Conservation (phyloP, 2,888 invertebrate genomes). For the Hesperia comma region DNA sequence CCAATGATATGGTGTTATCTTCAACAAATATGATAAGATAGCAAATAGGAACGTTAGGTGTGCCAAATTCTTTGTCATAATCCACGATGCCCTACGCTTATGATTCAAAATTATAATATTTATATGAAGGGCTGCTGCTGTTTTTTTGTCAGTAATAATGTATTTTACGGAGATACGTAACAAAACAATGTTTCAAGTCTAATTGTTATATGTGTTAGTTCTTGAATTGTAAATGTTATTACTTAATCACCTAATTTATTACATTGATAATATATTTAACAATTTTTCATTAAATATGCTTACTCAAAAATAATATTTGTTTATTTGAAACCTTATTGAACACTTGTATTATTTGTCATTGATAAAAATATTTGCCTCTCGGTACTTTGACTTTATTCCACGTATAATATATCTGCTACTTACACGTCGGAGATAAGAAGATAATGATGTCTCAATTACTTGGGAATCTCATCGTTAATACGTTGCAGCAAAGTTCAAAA, state of each 20-base stretch:
- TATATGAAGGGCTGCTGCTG: slow-evolving; percentile 9
- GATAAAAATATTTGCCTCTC: slow-evolving; percentile 40
- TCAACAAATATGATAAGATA: slow-evolving; percentile 78
- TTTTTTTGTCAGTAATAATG: not conserved
- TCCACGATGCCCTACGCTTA: slow-evolving; percentile 59
- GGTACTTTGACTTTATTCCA: slow-evolving; percentile 39
- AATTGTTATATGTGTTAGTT: not conserved
- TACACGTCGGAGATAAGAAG: slow-evolving; percentile 14
- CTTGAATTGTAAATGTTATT: not conserved
- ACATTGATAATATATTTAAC: no score
- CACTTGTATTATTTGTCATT: slow-evolving; percentile 38
- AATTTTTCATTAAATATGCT: no score
- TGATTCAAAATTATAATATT: slow-evolving; percentile 42
- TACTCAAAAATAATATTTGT: not conserved
- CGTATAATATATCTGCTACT: slow-evolving; percentile 17
- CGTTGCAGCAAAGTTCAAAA: slow-evolving; percentile 7
- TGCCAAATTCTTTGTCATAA: slow-evolving; percentile 83
- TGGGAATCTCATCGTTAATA: slow-evolving; percentile 2
- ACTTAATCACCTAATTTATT: no score
- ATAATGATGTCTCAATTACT: not conserved
- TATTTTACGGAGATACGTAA: not conserved
- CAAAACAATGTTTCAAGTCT: no score
- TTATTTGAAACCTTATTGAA: slow-evolving; percentile 3
- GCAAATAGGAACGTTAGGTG: slow-evolving; percentile 79
- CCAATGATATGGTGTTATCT: slow-evolving; percentile 76